Percentiles rank a stretch among this genome's conserved stretches.
These are phyloP conservation scores for Cheilosia grossa DNA, from an alignment of 2,888 invertebrate genomes.

Conservation along the genomic window DNA sequence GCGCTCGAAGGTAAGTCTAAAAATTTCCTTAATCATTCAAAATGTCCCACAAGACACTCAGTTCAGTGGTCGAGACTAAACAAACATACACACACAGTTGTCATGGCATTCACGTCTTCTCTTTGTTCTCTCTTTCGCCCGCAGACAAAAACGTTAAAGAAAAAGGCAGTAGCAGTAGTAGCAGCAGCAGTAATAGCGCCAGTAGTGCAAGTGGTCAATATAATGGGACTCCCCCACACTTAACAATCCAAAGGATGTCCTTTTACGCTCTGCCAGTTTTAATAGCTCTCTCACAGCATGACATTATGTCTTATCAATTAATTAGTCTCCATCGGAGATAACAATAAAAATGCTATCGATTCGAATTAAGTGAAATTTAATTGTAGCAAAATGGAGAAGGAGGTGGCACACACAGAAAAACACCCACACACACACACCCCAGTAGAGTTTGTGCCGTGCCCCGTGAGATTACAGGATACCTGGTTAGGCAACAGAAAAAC, in stretches of 20 bases:
- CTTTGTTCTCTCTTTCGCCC: neutral
- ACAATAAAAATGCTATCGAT: conserved; percentile 70
- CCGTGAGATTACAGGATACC: conserved; percentile 63
- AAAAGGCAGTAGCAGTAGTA: conserved; percentile 27
- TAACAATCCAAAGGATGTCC: conserved; percentile 62
- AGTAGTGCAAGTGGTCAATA: conserved; percentile 27
- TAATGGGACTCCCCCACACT: conserved; percentile 23
- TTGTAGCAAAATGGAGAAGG: conserved; percentile 52
- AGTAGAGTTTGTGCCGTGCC: conserved; percentile 3
- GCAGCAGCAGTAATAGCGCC: conserved; percentile 3
- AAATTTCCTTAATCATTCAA: conserved; percentile 11
- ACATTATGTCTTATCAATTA: conserved; percentile 70
- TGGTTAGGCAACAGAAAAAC: conserved; percentile 46
- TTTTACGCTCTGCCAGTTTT: conserved; percentile 70
- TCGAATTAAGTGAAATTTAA: conserved; percentile 71
- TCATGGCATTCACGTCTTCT: conserved; percentile 6
- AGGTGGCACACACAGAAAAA: neutral
- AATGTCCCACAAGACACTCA: conserved; percentile 2
- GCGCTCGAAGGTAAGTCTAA: conserved; percentile 79
- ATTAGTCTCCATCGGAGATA: conserved; percentile 68
- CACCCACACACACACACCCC: neutral
- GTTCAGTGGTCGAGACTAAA: neutral
- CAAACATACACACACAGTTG: no score
- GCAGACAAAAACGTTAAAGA: conserved; percentile 64
- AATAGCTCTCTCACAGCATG: conserved; percentile 69